These are phyloP conservation scores for Allacma fusca DNA, from an alignment of 2,888 invertebrate species.

Conservation along the genomic window DNA sequence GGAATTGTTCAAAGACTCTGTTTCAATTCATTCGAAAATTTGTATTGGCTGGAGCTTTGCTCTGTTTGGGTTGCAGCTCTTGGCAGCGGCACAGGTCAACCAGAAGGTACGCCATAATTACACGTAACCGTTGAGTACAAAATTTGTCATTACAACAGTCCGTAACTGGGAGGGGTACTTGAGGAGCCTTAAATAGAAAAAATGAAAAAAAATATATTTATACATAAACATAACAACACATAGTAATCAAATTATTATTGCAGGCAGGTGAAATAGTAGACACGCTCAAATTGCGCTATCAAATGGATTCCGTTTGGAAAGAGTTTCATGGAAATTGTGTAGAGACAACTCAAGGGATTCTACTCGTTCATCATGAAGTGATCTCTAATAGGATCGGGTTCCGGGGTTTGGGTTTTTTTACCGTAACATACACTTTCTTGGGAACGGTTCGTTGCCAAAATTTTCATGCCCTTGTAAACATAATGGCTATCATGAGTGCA, in stretches of 20 bases:
- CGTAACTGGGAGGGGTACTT: no score
- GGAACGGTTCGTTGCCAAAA: slow-evolving; percentile 27
- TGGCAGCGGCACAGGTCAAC: slow-evolving; percentile 31
- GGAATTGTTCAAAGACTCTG: background rate
- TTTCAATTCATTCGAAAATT: background rate
- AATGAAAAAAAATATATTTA: no score
- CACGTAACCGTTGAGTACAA: no score
- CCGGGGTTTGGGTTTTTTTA: slow-evolving; percentile 34
- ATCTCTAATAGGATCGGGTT: slow-evolving; percentile 32
- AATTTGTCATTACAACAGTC: no score
- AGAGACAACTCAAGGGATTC: slow-evolving; percentile 35
- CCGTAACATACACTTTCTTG: slow-evolving; percentile 42
- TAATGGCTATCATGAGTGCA: no score
- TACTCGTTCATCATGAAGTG: slow-evolving; percentile 26
- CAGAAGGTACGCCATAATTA: background rate
- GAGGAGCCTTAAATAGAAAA: no score
- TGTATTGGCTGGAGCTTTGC: background rate
- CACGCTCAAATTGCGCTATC: background rate
- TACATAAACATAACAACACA: no score
- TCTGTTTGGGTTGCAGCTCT: background rate
- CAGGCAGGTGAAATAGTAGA: slow-evolving; percentile 6
- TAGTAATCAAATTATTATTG: no score
- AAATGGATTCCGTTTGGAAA: slow-evolving; percentile 16
- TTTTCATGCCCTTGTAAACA: no score
- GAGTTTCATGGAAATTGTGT: slow-evolving; percentile 21